These are phyloP conservation scores for Eueremaeus valkanovi DNA, from an alignment of 2,888 invertebrate genomes.

Conservation along the genomic window DNA sequence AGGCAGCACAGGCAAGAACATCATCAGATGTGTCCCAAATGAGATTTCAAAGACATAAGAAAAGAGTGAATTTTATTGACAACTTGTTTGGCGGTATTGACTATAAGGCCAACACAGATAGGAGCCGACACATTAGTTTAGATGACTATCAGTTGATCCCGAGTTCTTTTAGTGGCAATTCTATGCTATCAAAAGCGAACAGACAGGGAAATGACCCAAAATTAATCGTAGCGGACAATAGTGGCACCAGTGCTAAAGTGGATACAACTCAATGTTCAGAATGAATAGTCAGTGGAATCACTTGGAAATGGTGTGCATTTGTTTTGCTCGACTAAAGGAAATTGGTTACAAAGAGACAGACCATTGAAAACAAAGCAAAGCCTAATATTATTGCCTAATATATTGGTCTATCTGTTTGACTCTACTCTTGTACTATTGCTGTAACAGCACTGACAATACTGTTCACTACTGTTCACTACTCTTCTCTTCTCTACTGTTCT, in stretches of 20 bases:
- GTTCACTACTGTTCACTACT: background rate
- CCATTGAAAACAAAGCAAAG: background rate
- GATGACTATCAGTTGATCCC: slow-evolving; percentile 26
- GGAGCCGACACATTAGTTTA: slow-evolving; percentile 29
- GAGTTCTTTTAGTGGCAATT: background rate
- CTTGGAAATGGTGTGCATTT: slow-evolving; percentile 28
- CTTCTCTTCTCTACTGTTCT: too few relatives aligned
- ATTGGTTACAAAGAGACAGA: slow-evolving; percentile 30
- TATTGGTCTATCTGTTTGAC: background rate
- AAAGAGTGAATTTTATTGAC: slow-evolving; percentile 35
- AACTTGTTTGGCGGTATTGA: slow-evolving; percentile 27
- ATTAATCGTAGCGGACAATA: slow-evolving; percentile 33
- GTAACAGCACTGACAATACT: background rate
- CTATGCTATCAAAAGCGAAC: slow-evolving; percentile 14
- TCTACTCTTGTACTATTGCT: background rate
- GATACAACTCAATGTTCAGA: background rate
- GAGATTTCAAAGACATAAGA: slow-evolving; percentile 36
- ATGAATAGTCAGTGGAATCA: slow-evolving; percentile 25
- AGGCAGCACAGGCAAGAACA: too few relatives aligned
- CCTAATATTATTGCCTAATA: slow-evolving; percentile 16
- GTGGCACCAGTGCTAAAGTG: background rate
- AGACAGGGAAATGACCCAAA: slow-evolving; percentile 26
- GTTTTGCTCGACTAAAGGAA: slow-evolving; percentile 24
- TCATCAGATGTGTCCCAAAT: slow-evolving; percentile 6
- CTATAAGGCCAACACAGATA: background rate